Conservation (phyloP, 2,888 invertebrate genomes). For the Caenorhabditis macrosperma region DNA sequence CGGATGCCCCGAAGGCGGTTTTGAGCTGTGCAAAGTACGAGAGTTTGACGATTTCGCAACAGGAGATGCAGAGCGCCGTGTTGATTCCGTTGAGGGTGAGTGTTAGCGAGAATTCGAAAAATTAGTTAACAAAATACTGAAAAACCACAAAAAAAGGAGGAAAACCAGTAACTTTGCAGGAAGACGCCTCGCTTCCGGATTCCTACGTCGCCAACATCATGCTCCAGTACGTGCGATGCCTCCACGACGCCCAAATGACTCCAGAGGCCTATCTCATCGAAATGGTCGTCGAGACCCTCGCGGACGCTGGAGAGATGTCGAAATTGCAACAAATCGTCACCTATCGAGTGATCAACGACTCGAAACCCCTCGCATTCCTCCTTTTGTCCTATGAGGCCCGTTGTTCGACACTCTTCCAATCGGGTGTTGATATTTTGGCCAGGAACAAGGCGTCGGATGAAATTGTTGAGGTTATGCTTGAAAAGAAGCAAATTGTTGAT, state of each 20-base stretch:
- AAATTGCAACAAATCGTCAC: conserved; percentile 70
- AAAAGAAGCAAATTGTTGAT: conserved; percentile 60
- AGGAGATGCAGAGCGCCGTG: conserved; percentile 61
- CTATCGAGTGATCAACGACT: conserved; percentile 69
- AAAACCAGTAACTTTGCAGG: conserved; percentile 32
- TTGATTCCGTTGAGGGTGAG: conserved; percentile 63
- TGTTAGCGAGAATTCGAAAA: not conserved
- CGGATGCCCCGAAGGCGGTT: conserved; percentile 16
- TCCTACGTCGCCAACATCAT: conserved; percentile 61
- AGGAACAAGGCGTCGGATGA: conserved; percentile 62
- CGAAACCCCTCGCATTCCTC: conserved; percentile 69
- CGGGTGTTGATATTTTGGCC: conserved; percentile 65
- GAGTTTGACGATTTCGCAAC: conserved; percentile 40
- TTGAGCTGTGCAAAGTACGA: conserved; percentile 42
- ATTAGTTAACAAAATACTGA: not conserved
- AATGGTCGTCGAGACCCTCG: conserved; percentile 67
- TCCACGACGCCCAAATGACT: conserved; percentile 39
- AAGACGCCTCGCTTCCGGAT: conserved; percentile 52
- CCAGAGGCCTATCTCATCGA: conserved; percentile 68
- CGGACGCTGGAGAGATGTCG: conserved; percentile 62
- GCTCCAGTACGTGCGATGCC: conserved; percentile 61
- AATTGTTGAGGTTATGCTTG: conserved; percentile 67
- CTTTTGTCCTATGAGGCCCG: conserved; percentile 66
- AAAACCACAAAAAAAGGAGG: not conserved
- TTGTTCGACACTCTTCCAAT: conserved; percentile 68